Evolutionary conservation across 2,797 vertebrate genomes (phyloP), one percentile per base, ranked within the genome.

Genomic region (Squalus acanthias): DNA sequence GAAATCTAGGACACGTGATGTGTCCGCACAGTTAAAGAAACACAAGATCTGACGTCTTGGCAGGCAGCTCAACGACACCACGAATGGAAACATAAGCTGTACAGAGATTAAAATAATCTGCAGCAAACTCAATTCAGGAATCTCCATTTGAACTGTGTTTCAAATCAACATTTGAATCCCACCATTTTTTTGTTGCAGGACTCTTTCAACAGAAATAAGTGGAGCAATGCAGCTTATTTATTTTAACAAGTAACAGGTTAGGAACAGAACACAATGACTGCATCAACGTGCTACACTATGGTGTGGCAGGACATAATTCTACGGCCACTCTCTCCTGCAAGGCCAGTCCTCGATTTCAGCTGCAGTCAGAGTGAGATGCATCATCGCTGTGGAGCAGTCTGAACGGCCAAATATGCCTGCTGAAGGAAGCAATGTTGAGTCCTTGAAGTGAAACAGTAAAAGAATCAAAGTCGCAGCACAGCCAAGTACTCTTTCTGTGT

Each of bases 281-380:
- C 50, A 50, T 50, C 46, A 92, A 67, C 2, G 0, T 20, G 29
- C 17, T 17, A n/a, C 60, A n/a, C 33, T 85, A 1, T 65, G 57
- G 6, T 65, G 29, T n/a, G 53, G 39, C 15, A 85, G 17, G 79
- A 22, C 46, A 50, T 50, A 22, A 85, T 85, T 85, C 46, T 50
- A 50, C 15, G 1, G 29, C 60, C 1, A 46, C 10, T 24, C 24
- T 67, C 46, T 63, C 13, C 17, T 95, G 20, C 29, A 46, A n/a
- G 57, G 29, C 26, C 67, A 76, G 67, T 57, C 69, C 39, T 76
- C 15, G 9, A 46, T 9, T 2, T 70, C 63, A 69, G 1, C n/a
- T 39, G 0, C 0, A n/a, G 24, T 29, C 12, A 7, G 0, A 1
- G 0, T 0, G 0, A 0, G 0, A 72, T 13, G 46, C 79, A 85